Percentiles rank a stretch among this genome's conserved stretches.
Conservation (phyloP, 2,797 vertebrate genomes). For the Myotis pilosus region DNA sequence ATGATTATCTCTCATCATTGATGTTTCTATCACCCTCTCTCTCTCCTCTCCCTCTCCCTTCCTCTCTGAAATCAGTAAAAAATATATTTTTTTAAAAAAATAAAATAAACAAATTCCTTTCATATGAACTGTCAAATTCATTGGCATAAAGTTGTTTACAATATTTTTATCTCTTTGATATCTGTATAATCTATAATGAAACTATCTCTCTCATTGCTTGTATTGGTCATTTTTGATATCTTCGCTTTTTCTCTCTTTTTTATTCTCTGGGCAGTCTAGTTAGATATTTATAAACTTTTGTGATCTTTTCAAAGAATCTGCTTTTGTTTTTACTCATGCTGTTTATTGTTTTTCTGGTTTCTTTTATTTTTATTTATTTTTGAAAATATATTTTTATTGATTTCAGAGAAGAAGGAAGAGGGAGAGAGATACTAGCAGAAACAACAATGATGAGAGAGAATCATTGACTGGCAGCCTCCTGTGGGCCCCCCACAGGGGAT, state of each 20-base stretch:
- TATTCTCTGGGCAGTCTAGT: neutral
- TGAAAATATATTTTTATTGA: too few relatives aligned
- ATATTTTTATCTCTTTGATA: neutral
- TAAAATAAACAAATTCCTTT: neutral
- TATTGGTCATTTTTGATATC: neutral
- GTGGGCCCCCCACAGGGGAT: too few relatives aligned
- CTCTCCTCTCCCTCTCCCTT: too few relatives aligned
- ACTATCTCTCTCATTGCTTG: neutral
- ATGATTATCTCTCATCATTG: too few relatives aligned
- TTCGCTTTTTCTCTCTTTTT: neutral
- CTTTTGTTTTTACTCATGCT: neutral
- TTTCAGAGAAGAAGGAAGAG: too few relatives aligned
- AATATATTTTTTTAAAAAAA: too few relatives aligned
- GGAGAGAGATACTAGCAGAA: too few relatives aligned
- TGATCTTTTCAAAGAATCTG: neutral
- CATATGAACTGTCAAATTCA: neutral
- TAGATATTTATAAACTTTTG: neutral
- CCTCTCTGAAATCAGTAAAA: too few relatives aligned
- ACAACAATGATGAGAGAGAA: too few relatives aligned
- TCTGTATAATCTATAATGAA: neutral
- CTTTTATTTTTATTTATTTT: neutral
- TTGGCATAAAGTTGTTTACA: neutral
- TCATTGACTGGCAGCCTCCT: too few relatives aligned
- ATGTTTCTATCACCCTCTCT: too few relatives aligned
- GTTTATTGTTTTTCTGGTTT: neutral